Evolutionary conservation across 2,113 vertebrate genomes (phyloP).

Genomic region (Catagonus wagneri): DNA sequence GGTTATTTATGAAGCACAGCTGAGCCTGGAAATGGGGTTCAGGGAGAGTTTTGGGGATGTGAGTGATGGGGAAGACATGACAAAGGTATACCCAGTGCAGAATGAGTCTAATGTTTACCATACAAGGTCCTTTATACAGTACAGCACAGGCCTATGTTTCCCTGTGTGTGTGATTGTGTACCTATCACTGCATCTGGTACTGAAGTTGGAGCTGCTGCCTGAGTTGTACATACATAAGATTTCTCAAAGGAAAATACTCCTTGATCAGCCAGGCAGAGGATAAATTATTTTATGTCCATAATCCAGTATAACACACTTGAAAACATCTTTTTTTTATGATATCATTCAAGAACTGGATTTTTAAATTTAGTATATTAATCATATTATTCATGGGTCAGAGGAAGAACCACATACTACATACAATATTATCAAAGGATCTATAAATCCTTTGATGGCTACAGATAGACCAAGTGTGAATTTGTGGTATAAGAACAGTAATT

Average conservation of each 20-base stretch:
- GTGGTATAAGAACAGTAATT: neutral
- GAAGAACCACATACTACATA: neutral
- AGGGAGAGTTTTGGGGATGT: neutral
- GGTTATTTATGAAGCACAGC: neutral
- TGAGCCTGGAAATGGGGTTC: neutral
- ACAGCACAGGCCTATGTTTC: neutral
- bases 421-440: neutral
- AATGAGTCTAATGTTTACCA: neutral
- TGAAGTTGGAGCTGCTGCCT: neutral
- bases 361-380: neutral
- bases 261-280: neutral
- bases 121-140: neutral
- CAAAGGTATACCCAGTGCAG: neutral
- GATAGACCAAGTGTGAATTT: neutral
- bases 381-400: neutral
- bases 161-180: neutral
- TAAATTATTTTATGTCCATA: neutral
- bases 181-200: neutral
- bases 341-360: neutral
- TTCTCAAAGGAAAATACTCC: neutral
- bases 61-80: neutral
- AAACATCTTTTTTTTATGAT: slow-evolving; percentile 13
- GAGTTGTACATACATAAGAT: neutral
- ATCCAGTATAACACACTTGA: neutral
- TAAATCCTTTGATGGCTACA: neutral